Evolutionary conservation across 2,888 invertebrate species (phyloP).

Genomic region (Platycheirus albimanus): DNA sequence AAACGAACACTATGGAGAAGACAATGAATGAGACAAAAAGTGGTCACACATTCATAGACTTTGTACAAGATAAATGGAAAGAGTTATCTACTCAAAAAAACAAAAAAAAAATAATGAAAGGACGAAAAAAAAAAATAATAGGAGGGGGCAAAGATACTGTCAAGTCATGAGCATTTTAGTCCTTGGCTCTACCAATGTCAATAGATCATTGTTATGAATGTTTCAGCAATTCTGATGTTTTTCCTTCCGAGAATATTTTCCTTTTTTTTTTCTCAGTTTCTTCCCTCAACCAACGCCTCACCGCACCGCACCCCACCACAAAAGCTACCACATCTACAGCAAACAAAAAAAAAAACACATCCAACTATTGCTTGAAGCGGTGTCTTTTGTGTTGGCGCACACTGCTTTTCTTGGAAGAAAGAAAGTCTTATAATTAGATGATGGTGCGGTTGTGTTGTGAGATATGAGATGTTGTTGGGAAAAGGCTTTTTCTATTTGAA

Average conservation of each 20-base stretch:
- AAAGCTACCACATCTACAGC: too few species aligned
- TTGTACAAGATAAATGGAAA: constrained; percentile 59
- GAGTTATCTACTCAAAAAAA: constrained; percentile 51
- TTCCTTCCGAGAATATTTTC: constrained; percentile 49
- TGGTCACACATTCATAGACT: constrained; percentile 51
- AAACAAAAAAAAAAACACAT: too few species aligned
- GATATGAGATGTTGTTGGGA: constrained; percentile 19
- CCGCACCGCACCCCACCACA: too few species aligned
- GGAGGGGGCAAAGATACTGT: constrained; percentile 38
- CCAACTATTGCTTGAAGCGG: constrained; percentile 48
- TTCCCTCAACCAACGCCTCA: not conserved
- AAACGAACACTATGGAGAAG: constrained; percentile 36
- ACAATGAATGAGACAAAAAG: constrained; percentile 38
- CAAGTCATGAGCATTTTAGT: constrained; percentile 68
- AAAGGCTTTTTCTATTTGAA: constrained; percentile 16
- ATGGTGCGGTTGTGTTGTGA: constrained; percentile 47
- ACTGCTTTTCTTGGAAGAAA: constrained; percentile 29
- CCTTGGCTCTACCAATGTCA: constrained; percentile 64
- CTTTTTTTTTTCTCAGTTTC: not conserved
- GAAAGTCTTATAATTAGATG: constrained; percentile 67
- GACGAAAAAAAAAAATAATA: constrained; percentile 5
- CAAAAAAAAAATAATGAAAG: constrained; percentile 2
- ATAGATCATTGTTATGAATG: constrained; percentile 73
- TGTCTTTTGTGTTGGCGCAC: constrained; percentile 43
- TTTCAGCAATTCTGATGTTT: constrained; percentile 69